phyloP scores from a whole-genome alignment of 2,888 invertebrate species.

The Aradus depressus region DNA sequence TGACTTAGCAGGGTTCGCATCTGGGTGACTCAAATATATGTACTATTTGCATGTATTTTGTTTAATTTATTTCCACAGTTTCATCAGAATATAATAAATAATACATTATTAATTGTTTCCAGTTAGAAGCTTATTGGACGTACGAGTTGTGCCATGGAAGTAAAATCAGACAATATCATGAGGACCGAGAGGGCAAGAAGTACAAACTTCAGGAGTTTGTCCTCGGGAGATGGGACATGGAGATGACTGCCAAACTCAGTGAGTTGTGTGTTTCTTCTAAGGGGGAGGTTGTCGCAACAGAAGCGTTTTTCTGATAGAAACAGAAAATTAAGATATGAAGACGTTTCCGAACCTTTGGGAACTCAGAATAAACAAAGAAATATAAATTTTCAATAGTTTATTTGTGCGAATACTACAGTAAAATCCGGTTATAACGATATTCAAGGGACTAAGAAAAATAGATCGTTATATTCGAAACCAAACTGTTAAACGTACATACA shows the following conservation, averaged over 20 bases:
- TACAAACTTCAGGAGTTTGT: constrained; percentile 74
- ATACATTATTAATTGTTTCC: constrained; percentile 17
- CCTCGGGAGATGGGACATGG: constrained; percentile 64
- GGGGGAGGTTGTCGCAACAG: no score
- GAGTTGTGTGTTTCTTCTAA: constrained; percentile 24
- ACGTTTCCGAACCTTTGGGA: no score
- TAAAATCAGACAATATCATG: constrained; percentile 88
- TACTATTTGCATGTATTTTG: background rate
- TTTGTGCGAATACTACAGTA: no score
- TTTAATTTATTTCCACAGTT: background rate
- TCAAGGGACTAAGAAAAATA: no score
- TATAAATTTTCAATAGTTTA: background rate
- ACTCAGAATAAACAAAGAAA: no score
- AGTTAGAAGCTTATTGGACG: constrained; percentile 86
- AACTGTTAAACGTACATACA: no score
- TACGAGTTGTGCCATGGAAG: constrained; percentile 92
- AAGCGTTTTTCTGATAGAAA: no score
- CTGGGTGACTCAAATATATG: no score
- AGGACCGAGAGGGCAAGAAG: constrained; percentile 80
- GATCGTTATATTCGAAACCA: no score
- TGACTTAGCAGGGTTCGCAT: no score
- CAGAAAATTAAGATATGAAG: background rate
- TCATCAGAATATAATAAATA: background rate
- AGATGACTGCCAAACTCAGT: constrained; percentile 46
- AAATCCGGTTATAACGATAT: no score